Percentiles rank a stretch among this genome's conserved stretches.
phyloP scores from a whole-genome alignment of 2,797 vertebrate genomes.

The Scleropages formosus region DNA sequence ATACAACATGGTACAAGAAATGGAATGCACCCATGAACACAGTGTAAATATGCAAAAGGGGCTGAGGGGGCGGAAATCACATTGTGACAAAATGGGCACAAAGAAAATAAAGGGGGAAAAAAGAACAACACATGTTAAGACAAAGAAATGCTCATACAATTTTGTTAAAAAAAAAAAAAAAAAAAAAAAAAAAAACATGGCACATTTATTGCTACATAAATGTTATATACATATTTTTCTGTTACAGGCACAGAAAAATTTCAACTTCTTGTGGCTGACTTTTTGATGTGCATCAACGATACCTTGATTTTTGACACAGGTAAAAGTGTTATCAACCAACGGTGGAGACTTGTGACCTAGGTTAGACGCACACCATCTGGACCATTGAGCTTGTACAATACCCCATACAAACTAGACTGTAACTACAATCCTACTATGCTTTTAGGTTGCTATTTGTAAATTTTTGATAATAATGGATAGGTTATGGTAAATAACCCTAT shows the following conservation, averaged over 20 bases:
- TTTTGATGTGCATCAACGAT: slow-evolving; percentile 85
- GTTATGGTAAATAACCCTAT: slow-evolving; percentile 98
- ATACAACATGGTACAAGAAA: slow-evolving; percentile 33
- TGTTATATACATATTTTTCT: slow-evolving; percentile 99
- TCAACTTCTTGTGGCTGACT: slow-evolving; percentile 86
- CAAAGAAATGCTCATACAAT: slow-evolving; percentile 64
- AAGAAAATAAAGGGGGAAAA: slow-evolving; percentile 48
- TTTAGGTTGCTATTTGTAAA: slow-evolving; percentile 87
- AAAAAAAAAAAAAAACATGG: slow-evolving; percentile 99
- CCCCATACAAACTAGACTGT: slow-evolving; percentile 83
- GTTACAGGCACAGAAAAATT: slow-evolving; percentile 93
- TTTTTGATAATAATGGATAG: slow-evolving; percentile 93
- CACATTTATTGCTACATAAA: slow-evolving; percentile 99
- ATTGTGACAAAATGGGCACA: slow-evolving; percentile 33
- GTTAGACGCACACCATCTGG: slow-evolving; percentile 82
- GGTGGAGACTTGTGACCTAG: slow-evolving; percentile 82
- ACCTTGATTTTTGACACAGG: slow-evolving; percentile 90
- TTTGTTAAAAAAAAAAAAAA: slow-evolving; percentile 98
- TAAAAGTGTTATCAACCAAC: slow-evolving; percentile 91
- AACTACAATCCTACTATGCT: slow-evolving; percentile 87
- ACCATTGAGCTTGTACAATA: slow-evolving; percentile 84
- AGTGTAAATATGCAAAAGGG: slow-evolving; percentile 36
- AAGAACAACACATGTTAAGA: slow-evolving; percentile 60
- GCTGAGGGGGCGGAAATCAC: slow-evolving; percentile 24
- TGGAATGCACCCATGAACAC: slow-evolving; percentile 16